phyloP scores from a whole-genome alignment of 1,140 invertebrate species.

The Sycobia sp. region DNA sequence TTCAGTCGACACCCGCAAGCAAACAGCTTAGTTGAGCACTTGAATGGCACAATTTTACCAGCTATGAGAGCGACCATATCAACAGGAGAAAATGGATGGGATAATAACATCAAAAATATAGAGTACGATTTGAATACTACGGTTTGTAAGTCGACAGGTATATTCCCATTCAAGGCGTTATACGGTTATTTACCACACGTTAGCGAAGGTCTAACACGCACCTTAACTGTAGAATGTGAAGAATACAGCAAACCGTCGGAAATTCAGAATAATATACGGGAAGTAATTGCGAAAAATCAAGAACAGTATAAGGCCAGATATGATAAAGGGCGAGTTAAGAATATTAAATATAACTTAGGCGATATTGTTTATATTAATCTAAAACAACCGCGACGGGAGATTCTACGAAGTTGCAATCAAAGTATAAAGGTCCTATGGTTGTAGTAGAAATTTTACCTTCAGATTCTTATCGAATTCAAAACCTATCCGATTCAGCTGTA shows the following conservation, averaged over 20 bases:
- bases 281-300: neutral
- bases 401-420: slow-evolving; percentile 9
- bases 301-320: neutral
- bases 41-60: slow-evolving; percentile 6
- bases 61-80: neutral
- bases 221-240: slow-evolving; percentile 2
- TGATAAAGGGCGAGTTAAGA: neutral
- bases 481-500: too few relatives aligned
- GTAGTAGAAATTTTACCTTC: neutral
- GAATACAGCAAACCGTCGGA: neutral
- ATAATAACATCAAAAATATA: neutral
- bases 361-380: slow-evolving; percentile 21
- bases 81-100: neutral
- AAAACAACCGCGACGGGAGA: slow-evolving; percentile 18
- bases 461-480: neutral
- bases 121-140: slow-evolving; percentile 16
- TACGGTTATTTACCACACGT: slow-evolving; percentile 16
- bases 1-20: slow-evolving; percentile 39
- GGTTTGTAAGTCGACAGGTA: slow-evolving; percentile 9
- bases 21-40: slow-evolving; percentile 28
- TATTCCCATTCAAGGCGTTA: slow-evolving; percentile 3
- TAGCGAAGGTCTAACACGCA: neutral
- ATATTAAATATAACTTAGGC: slow-evolving; percentile 11
- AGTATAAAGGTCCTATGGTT: slow-evolving; percentile 11
- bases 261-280: neutral